Evolutionary conservation across 1,140 invertebrate species (phyloP).

Genomic region (Aphaenogaster ashmeadi): DNA sequence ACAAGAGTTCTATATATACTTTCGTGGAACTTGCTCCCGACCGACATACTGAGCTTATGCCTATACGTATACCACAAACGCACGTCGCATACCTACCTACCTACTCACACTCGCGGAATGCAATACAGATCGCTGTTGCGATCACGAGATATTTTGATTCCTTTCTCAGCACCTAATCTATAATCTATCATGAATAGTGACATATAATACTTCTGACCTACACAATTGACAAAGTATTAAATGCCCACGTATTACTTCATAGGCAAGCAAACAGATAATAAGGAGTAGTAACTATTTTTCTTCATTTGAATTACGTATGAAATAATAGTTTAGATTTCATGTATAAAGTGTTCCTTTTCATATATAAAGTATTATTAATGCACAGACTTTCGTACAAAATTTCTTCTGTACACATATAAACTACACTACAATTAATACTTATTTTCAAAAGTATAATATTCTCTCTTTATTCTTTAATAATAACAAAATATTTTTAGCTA

Average conservation of each 20-base stretch:
- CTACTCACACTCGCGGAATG: conserved; percentile 66
- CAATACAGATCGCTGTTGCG: conserved; percentile 67
- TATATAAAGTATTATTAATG: background rate
- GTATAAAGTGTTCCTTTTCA: background rate
- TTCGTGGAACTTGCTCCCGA: conserved; percentile 59
- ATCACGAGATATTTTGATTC: conserved; percentile 47
- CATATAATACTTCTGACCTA: conserved; percentile 16
- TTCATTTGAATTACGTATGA: background rate
- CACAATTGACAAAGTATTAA: background rate
- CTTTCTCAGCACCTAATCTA: conserved; percentile 47
- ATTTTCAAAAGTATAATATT: background rate
- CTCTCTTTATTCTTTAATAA: background rate
- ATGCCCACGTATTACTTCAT: background rate
- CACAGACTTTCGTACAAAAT: background rate
- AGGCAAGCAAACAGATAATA: background rate
- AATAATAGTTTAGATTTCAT: background rate
- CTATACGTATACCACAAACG: conserved; percentile 36
- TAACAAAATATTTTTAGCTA: conserved; percentile 4
- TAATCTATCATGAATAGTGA: conserved; percentile 28
- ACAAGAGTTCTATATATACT: conserved; percentile 75
- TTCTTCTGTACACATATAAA: background rate
- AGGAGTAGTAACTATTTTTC: background rate
- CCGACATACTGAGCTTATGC: conserved; percentile 44
- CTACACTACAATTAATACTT: background rate
- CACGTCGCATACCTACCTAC: conserved; percentile 2